Base-by-base conservation (phyloP, 2,888 invertebrate genomes). In the Sipha maydis region DNA sequence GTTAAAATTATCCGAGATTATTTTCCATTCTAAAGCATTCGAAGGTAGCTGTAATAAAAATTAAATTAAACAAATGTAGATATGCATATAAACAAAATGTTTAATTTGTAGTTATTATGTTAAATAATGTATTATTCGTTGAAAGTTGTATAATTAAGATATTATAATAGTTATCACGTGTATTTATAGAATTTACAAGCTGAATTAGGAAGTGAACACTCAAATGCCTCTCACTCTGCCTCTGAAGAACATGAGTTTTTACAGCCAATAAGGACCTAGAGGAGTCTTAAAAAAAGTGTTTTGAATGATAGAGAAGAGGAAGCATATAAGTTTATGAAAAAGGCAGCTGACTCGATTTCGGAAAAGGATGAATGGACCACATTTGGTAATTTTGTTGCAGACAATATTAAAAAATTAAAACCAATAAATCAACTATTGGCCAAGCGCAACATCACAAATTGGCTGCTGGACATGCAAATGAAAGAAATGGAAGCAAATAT, bases 21-120 rank as follows among this genome's bases (percentile, higher is more conserved):
- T 31, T 48, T 80, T 78, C 89, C 89, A 89, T 19, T 89, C 85
- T 85, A 48, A 38, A 71, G 67, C 41, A 76, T 54, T 89, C 38
- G 31, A 75, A 48, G 85, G 89, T 31, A 69, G 56, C 79, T 89
- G 85, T 75, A 89, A 78, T 34, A 48, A 61, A 69, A 69, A 56
- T n/a, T 7, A 19, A 69, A 28, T 19, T 21, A 21, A 71, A 80
- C 69, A 82, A 82, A 82, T 82, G 38, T 38, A 38, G 38, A 38
- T 38, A 38, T 38, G 38, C 38, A 38, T 38, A 38, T 38, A n/a
- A n/a, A n/a, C n/a, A n/a, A n/a, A n/a, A n/a, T n/a, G n/a, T n/a
- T n/a, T n/a, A n/a, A n/a, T n/a, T n/a, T n/a, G n/a, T n/a, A n/a
- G n/a, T n/a, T n/a, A n/a, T n/a, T n/a, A n/a, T n/a, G n/a, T n/a